Percentiles rank a stretch among this genome's conserved stretches.
These are phyloP conservation scores for Botrylloides violaceus DNA, from an alignment of 23 tunicate genomes.

Conservation along the genomic window DNA sequence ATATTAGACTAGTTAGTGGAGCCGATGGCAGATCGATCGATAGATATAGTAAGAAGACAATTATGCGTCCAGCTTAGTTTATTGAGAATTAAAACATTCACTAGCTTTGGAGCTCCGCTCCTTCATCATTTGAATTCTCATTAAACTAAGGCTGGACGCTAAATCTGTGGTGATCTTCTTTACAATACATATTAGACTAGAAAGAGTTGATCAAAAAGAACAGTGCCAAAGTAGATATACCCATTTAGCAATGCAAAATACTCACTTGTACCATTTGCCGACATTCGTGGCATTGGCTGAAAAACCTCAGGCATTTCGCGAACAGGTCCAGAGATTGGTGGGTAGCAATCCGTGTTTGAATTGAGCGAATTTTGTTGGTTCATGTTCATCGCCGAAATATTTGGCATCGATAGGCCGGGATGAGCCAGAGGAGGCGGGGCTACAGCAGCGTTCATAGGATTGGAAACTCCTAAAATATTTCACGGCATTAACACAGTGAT, in stretches of 20 bases:
- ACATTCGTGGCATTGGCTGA: constrained; percentile 10
- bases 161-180: no score
- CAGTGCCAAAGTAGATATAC: not conserved
- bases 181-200: no score
- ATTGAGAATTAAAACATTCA: no score
- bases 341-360: constrained; percentile 65
- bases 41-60: not conserved
- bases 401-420: not conserved
- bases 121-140: no score
- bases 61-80: not conserved
- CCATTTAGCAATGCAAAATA: not conserved
- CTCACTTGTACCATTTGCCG: not conserved
- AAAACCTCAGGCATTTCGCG: constrained; percentile 18
- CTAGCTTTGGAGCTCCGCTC: no score
- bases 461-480: not conserved
- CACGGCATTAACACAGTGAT: no score
- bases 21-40: no score
- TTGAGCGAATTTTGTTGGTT: constrained; percentile 29
- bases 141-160: no score
- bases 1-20: no score
- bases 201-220: no score
- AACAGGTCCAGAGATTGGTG: constrained; percentile 81
- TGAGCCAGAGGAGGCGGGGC: constrained; percentile 14
- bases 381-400: constrained; percentile 23
- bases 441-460: not conserved